phyloP scores from a whole-genome alignment of 2,888 invertebrate species.

The Drosophila mimetica region DNA sequence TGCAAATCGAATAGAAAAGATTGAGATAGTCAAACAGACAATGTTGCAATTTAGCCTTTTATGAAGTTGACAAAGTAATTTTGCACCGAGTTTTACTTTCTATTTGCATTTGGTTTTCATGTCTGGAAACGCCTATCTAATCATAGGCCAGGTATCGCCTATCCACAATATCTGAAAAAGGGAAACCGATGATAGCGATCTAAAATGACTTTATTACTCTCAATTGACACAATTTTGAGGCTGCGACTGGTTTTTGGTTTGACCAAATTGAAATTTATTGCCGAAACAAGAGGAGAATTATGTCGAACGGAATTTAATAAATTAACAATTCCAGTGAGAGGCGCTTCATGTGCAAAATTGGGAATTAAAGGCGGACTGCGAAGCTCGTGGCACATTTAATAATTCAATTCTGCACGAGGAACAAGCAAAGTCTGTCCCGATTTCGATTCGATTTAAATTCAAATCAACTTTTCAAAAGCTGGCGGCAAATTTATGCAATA shows the following conservation, averaged over 20 bases:
- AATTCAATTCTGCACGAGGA: slow-evolving; percentile 27
- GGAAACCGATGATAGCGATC: slow-evolving; percentile 16
- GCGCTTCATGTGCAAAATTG: slow-evolving; percentile 54
- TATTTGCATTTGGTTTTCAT: slow-evolving; percentile 21
- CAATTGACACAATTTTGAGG: slow-evolving; percentile 36
- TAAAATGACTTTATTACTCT: slow-evolving; percentile 32
- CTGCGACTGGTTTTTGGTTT: slow-evolving; percentile 10
- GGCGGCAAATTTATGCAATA: slow-evolving; percentile 69
- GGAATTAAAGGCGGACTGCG: slow-evolving; percentile 24
- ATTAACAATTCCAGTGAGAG: slow-evolving; percentile 48
- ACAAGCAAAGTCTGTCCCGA: slow-evolving; percentile 33
- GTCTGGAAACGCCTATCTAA: slow-evolving; percentile 32
- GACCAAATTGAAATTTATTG: slow-evolving; percentile 58
- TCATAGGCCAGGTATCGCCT: slow-evolving; percentile 28
- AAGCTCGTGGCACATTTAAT: slow-evolving; percentile 36
- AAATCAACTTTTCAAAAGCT: slow-evolving; percentile 70
- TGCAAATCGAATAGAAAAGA: slow-evolving; percentile 43
- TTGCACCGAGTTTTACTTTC: slow-evolving; percentile 27
- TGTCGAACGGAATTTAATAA: slow-evolving; percentile 41
- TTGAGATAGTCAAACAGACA: slow-evolving; percentile 17
- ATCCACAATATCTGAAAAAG: slow-evolving; percentile 10
- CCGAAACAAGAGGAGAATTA: slow-evolving; percentile 39
- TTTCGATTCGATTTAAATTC: slow-evolving; percentile 68
- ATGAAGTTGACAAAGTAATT: slow-evolving; percentile 34
- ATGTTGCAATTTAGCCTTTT: slow-evolving; percentile 35